Evolutionary conservation across 2,888 invertebrate species (phyloP).

Genomic region (Rapana venosa): DNA sequence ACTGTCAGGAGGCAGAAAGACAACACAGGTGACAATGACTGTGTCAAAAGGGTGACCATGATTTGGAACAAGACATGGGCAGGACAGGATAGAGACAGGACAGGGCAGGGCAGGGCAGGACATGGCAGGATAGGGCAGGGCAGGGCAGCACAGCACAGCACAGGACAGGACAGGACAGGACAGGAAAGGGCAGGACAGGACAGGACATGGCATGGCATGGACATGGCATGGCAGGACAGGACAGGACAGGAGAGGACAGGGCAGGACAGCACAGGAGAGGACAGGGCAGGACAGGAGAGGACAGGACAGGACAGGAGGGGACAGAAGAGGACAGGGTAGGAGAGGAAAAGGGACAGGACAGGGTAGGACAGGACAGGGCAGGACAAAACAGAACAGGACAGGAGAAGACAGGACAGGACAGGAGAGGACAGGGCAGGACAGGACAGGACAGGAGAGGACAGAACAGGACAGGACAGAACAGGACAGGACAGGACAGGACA

Average conservation of each 20-base stretch:
- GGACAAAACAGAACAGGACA: background rate
- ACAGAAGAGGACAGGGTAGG: background rate
- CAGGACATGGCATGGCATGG: too few species aligned
- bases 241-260: background rate
- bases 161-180: background rate
- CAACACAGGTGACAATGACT: too few species aligned
- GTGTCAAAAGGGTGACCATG: too few species aligned
- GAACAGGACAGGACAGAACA: background rate
- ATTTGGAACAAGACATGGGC: too few species aligned
- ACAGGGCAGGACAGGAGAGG: background rate
- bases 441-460: background rate
- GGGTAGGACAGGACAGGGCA: background rate
- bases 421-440: background rate
- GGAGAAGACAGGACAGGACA: background rate
- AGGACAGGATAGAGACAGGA: background rate
- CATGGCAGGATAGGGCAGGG: too few species aligned
- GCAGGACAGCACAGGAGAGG: background rate
- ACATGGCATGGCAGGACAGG: background rate
- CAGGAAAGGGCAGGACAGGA: background rate
- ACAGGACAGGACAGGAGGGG: background rate
- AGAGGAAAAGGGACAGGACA: background rate
- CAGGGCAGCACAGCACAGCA: background rate
- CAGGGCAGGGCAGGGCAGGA: background rate
- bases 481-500: too few species aligned
- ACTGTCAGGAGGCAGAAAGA: background rate